Conservation (phyloP, 2,888 invertebrate species). For the Eremobia ochroleuca region DNA sequence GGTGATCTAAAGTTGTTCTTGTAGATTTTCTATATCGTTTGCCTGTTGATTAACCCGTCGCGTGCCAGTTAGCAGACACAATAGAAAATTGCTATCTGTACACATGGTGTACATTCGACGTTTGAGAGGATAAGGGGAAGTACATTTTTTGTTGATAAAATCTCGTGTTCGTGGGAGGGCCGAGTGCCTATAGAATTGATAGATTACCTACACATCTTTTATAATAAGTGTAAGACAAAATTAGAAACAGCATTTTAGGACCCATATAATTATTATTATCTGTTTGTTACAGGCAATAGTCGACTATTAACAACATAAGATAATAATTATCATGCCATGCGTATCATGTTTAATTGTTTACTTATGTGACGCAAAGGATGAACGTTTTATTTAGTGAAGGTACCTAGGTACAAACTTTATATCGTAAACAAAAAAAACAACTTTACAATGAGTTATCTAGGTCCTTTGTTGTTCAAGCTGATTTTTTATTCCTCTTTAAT, state of each 20-base stretch:
- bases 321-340: constrained; percentile 17
- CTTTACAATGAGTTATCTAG: not conserved
- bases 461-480: constrained; percentile 4
- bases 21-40: constrained; percentile 2
- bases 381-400: constrained; percentile 19
- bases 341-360: constrained; percentile 23
- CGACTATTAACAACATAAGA: constrained; percentile 18
- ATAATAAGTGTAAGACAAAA: not conserved
- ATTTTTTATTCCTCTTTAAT: not conserved
- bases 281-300: constrained; percentile 3
- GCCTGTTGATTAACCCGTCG: not conserved
- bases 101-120: too few relatives aligned
- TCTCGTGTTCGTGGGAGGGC: not conserved
- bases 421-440: not conserved
- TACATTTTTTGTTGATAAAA: constrained; percentile 1
- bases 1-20: constrained; percentile 12
- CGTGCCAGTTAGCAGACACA: too few relatives aligned
- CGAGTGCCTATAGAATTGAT: not conserved
- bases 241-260: not conserved
- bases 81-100: too few relatives aligned
- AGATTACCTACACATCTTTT: not conserved
- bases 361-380: not conserved
- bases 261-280: not conserved
- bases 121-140: too few relatives aligned
- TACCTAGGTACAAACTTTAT: not conserved